Evolutionary conservation across 2,113 vertebrate species (phyloP).

Genomic region (Petroica traversi): DNA sequence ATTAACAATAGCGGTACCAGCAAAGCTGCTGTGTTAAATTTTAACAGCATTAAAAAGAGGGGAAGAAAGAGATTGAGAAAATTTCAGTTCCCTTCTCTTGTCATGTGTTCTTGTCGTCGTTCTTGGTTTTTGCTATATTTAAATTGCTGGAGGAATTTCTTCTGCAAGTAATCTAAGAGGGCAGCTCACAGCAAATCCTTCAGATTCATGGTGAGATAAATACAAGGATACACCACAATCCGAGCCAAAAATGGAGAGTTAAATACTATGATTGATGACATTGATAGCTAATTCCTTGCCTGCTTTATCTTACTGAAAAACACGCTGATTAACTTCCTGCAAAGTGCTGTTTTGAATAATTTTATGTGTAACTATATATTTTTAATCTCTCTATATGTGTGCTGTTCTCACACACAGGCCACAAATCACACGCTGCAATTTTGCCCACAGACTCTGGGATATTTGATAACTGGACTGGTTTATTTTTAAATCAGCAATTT

Average conservation of each 20-base stretch:
- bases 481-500: neutral
- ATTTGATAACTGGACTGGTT: neutral
- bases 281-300: neutral
- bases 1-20: neutral
- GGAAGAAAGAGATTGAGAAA: slow-evolving; percentile 39
- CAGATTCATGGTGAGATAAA: neutral
- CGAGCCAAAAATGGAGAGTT: neutral
- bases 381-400: too few relatives aligned
- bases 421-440: neutral
- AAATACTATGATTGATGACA: neutral
- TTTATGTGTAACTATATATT: neutral
- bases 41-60: neutral
- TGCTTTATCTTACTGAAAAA: neutral
- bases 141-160: slow-evolving; percentile 11
- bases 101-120: neutral
- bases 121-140: slow-evolving; percentile 19
- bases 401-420: neutral
- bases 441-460: neutral
- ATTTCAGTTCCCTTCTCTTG: slow-evolving; percentile 45
- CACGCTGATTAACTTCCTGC: neutral
- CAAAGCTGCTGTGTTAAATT: neutral
- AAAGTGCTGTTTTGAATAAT: neutral
- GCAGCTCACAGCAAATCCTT: neutral
- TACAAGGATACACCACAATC: neutral
- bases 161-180: neutral